Conservation (phyloP, 2,888 invertebrate species). For the Chloroclysta siterata region DNA sequence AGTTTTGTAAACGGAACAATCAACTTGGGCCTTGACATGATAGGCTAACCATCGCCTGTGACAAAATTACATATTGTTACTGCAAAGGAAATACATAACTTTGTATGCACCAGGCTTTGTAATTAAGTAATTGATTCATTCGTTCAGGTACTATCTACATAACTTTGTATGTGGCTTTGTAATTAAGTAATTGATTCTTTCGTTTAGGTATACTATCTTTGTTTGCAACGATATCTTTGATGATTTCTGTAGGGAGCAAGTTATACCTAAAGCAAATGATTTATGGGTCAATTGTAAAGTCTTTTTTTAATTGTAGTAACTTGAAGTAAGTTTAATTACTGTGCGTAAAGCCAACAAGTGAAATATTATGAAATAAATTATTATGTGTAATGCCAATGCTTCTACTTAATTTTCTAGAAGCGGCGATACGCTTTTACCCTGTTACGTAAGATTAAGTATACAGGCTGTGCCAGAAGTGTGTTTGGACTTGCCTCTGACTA, state of each 20-base stretch:
- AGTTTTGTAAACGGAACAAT: slow-evolving; percentile 51
- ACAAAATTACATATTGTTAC: slow-evolving; percentile 26
- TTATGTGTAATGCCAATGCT: too few species aligned
- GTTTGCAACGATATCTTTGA: neutral
- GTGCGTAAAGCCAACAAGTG: too few species aligned
- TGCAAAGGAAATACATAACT: slow-evolving; percentile 14
- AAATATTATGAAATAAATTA: too few species aligned
- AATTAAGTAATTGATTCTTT: slow-evolving; percentile 9
- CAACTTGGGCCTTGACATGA: slow-evolving; percentile 53
- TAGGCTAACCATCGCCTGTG: slow-evolving; percentile 30
- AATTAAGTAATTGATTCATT: slow-evolving; percentile 9
- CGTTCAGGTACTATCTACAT: neutral
- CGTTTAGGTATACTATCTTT: neutral
- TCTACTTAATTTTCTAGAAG: too few species aligned
- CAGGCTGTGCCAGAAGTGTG: neutral
- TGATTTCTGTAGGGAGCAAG: too few species aligned
- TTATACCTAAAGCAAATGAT: too few species aligned
- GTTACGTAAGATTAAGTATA: too few species aligned
- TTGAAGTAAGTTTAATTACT: too few species aligned
- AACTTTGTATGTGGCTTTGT: slow-evolving; percentile 2
- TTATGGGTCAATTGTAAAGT: too few species aligned
- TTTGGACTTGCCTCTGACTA: neutral
- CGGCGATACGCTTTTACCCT: too few species aligned
- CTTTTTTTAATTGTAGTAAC: too few species aligned
- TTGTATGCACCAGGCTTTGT: neutral